Conservation (phyloP, 1,140 invertebrate species). For the Eulimnadia texana region DNA sequence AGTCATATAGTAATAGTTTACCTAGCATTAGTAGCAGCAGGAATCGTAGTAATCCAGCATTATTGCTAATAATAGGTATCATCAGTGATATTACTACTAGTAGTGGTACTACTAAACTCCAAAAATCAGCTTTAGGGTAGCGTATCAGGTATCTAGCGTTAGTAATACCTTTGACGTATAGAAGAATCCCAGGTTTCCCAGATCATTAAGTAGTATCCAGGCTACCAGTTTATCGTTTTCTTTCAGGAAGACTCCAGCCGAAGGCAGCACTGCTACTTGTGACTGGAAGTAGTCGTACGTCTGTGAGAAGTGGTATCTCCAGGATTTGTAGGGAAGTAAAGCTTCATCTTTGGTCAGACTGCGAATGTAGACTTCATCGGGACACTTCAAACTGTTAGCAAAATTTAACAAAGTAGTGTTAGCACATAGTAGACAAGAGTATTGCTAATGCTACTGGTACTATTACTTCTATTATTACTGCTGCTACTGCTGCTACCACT, state of each 20-base stretch:
- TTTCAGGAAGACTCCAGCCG: background rate
- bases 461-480: too few species aligned
- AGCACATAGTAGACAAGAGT: background rate
- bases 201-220: background rate
- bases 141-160: background rate
- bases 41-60: too few species aligned
- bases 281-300: background rate
- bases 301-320: background rate
- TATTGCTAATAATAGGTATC: too few species aligned
- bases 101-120: too few species aligned
- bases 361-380: background rate
- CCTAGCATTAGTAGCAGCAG: too few species aligned
- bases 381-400: background rate
- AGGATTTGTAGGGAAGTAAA: background rate
- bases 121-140: background rate
- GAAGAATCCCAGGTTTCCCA: background rate
- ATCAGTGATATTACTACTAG: too few species aligned
- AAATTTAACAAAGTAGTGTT: background rate
- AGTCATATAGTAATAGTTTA: too few species aligned
- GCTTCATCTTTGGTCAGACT: background rate
- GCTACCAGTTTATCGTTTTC: background rate
- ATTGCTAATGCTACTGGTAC: background rate
- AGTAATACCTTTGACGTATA: background rate
- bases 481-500: too few species aligned
- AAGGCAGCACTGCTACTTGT: background rate